Conservation (phyloP, 2,113 vertebrate species). For the Austrofundulus limnaeus region DNA sequence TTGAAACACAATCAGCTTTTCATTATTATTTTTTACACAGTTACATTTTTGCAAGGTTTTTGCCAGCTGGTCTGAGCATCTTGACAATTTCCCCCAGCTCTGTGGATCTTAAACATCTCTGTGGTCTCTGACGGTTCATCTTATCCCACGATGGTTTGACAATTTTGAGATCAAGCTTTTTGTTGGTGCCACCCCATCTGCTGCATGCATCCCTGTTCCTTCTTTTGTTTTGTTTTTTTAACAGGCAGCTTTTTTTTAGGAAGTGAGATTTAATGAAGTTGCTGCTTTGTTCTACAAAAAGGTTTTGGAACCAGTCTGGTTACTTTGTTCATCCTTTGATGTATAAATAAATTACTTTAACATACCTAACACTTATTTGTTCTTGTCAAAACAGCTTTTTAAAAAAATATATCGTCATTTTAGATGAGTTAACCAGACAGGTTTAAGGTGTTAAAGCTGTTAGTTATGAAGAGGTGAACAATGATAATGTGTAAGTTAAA, state of each 20-base stretch:
- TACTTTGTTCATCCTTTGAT: neutral
- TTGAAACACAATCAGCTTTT: neutral
- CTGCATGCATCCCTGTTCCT: neutral
- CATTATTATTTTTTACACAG: neutral
- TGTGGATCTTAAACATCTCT: neutral
- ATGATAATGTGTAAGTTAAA: neutral
- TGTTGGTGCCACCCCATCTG: neutral
- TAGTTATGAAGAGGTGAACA: no score
- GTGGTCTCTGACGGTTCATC: neutral
- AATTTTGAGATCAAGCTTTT: neutral
- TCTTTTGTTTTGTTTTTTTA: no score
- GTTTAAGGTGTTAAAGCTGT: no score
- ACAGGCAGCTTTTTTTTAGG: neutral
- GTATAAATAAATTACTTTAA: neutral
- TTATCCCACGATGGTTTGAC: neutral
- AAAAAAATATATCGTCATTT: no score
- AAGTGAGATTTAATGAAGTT: neutral
- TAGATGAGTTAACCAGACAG: no score
- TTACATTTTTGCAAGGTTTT: neutral
- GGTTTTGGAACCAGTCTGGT: neutral
- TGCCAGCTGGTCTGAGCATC: neutral
- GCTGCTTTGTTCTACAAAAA: neutral
- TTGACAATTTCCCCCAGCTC: neutral
- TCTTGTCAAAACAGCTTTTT: no score
- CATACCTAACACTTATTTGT: no score